Evolutionary conservation across 2,888 invertebrate genomes (phyloP), one percentile per base, ranked within the genome.

Genomic region (Galeruca laticollis): DNA sequence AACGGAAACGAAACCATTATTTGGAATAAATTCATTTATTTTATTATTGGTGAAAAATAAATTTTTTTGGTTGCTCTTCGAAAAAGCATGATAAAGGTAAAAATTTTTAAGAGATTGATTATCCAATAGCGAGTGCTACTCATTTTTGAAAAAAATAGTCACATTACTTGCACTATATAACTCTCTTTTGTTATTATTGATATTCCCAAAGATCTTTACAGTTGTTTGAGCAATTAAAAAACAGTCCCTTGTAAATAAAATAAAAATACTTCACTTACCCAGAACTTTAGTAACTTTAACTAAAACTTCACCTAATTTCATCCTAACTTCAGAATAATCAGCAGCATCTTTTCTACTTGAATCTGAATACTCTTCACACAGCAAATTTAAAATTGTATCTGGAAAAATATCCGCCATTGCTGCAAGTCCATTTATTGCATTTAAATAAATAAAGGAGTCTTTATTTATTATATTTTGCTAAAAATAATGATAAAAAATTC

Each of bases 381-480:
- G 84, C 21, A 88, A 83, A 72, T 90, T 88, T 40, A 96, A 83
- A 0, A 94, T 90, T 77, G 90, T 88, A 78, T 92, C 90, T 1
- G 94, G 91, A 82, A 89, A 91, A 62, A 87, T 84, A 37, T 88
- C 87, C 11, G 91, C 90, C 73, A 96, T 85, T 1, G 91, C 87
- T 9, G 92, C 90, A 59, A 96, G 84, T 1, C 94, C 94, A 81
- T 92, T 91, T 18, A 95, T 90, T 2, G 95, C 91, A 69, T 91
- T 88, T 72, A 96, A 84, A 83, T 96, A 96, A 68, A 96, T 87
- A 82, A 94, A 96, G 0, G 95, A 92, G 82, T 96, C 96, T 11
- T 90, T 86, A 78, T 95, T 89, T 81, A 90, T 90, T 0, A 96
- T 83, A 85, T 92, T 91, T 84, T 93, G 91, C 90, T 92, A 67